phyloP scores from a whole-genome alignment of 2,113 vertebrate genomes.

The Nicator chloris region DNA sequence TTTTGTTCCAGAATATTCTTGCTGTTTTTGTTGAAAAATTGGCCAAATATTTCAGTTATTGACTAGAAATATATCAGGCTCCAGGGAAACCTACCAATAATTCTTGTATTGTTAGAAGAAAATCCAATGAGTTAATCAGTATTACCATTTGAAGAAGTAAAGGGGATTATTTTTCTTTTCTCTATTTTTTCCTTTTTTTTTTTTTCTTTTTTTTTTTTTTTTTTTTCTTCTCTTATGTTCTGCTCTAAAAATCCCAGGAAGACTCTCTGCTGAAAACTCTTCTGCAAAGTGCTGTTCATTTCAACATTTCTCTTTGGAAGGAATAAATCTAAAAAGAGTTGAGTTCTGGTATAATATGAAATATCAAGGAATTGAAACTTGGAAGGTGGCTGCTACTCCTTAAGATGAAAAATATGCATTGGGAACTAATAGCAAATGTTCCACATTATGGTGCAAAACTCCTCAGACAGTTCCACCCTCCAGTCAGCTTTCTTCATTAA shows the following conservation, averaged over 20 bases:
- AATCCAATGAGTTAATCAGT: not conserved
- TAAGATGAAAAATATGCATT: not conserved
- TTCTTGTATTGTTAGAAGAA: not conserved
- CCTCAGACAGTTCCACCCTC: not conserved
- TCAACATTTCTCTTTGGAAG: not conserved
- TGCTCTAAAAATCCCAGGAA: not conserved
- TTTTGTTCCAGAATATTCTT: not conserved
- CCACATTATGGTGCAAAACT: not conserved
- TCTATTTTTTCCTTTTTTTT: accelerated
- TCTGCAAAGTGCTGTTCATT: not conserved
- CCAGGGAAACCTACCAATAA: not conserved
- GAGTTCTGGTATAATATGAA: not conserved
- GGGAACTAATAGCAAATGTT: not conserved
- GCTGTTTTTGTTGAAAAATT: not conserved
- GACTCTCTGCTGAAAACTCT: not conserved
- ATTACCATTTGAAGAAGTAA: not conserved
- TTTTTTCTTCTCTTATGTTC: accelerated
- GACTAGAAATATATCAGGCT: not conserved
- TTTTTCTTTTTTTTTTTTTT: not conserved
- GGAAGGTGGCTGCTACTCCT: not conserved
- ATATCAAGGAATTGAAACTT: not conserved
- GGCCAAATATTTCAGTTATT: not conserved
- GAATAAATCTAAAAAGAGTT: not conserved
- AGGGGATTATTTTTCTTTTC: accelerated
- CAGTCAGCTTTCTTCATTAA: not conserved